phyloP scores from a whole-genome alignment of 2,797 vertebrate genomes.

The Peromyscus nudipes region DNA sequence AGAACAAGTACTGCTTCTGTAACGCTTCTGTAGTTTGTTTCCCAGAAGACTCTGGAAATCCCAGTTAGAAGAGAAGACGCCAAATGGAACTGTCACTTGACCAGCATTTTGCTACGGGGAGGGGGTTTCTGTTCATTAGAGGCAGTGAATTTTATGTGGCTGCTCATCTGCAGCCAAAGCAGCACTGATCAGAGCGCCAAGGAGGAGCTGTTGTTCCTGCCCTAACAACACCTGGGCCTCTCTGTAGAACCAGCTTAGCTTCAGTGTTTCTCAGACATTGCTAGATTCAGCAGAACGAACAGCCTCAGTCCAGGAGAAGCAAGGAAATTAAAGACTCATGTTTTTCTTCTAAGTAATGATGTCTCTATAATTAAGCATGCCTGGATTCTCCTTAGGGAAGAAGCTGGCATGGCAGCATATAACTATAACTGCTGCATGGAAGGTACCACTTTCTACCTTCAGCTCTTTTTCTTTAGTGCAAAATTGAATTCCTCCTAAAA shows the following conservation, averaged over 20 bases:
- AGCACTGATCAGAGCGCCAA: neutral
- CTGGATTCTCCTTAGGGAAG: slow-evolving; percentile 64
- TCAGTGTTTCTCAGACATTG: slow-evolving; percentile 44
- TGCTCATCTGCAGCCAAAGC: neutral
- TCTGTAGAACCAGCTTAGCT: slow-evolving; percentile 10
- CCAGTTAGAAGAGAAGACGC: slow-evolving; percentile 27
- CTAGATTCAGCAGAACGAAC: slow-evolving; percentile 71
- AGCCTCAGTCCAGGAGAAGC: slow-evolving; percentile 33
- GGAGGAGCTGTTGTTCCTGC: neutral
- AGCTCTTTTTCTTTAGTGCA: slow-evolving; percentile 9
- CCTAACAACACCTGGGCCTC: neutral
- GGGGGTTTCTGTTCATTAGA: slow-evolving; percentile 53
- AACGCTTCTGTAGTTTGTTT: slow-evolving; percentile 27
- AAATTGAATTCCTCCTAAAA: neutral
- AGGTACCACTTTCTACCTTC: slow-evolving; percentile 32
- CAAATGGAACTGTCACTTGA: neutral
- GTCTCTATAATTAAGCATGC: slow-evolving; percentile 78
- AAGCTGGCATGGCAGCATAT: slow-evolving; percentile 54
- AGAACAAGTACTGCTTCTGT: neutral
- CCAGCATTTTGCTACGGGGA: neutral
- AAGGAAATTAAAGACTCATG: slow-evolving; percentile 75
- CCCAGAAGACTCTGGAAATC: neutral
- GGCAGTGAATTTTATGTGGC: slow-evolving; percentile 28
- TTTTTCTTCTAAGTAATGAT: slow-evolving; percentile 73
- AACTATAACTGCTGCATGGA: slow-evolving; percentile 37